A percentile compares a stretch with the other conserved stretches of the same genome.
Conservation (phyloP, 2,888 invertebrate species). For the Drosophila pseudotakahashii region DNA sequence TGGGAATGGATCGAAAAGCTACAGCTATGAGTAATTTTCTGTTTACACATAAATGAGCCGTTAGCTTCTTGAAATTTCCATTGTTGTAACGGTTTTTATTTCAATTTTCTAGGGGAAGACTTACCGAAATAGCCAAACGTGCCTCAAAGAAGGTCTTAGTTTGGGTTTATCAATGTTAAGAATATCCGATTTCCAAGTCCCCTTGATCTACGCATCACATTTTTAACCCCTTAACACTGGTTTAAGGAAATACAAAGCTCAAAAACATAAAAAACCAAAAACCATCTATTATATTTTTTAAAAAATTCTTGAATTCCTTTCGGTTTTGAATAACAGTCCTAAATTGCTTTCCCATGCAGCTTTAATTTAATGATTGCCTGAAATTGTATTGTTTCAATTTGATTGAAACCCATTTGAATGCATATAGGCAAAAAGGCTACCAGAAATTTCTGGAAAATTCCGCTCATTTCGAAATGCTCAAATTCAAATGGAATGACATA, state of each 20-base stretch:
- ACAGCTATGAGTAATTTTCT: too few species aligned
- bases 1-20: not conserved
- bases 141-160: not conserved
- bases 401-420: constrained; percentile 14
- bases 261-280: not conserved
- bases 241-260: not conserved
- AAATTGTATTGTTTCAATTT: constrained; percentile 20
- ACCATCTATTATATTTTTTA: not conserved
- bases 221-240: not conserved
- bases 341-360: constrained; percentile 17
- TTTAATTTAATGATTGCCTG: constrained; percentile 19
- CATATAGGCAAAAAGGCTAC: not conserved
- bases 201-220: not conserved
- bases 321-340: constrained; percentile 2
- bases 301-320: not conserved
- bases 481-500: not conserved
- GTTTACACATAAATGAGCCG: too few species aligned
- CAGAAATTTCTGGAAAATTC: constrained; percentile 13
- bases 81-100: not conserved
- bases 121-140: not conserved
- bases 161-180: not conserved
- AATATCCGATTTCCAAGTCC: not conserved
- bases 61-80: not conserved
- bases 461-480: not conserved
- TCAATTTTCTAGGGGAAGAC: not conserved